Evolutionary conservation across 2,888 invertebrate genomes (phyloP).

Genomic region (Salticus scenicus): DNA sequence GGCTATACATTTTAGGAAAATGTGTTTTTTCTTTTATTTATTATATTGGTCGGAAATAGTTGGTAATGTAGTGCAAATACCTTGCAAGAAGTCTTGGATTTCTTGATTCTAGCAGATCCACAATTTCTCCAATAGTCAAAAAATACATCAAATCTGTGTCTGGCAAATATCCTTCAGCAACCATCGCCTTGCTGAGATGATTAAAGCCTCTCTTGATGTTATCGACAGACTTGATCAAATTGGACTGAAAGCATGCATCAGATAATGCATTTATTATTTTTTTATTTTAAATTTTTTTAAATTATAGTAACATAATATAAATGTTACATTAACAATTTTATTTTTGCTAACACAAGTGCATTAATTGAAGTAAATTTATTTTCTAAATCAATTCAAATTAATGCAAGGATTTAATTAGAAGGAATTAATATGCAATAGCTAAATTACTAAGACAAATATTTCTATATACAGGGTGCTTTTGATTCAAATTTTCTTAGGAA

Average conservation of each 20-base stretch:
- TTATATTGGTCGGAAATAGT: too few relatives aligned
- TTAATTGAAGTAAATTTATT: neutral
- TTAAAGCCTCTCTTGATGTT: conserved; percentile 25
- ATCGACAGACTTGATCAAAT: conserved; percentile 42
- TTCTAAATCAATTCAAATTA: neutral
- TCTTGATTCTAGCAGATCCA: neutral
- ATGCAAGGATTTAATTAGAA: neutral
- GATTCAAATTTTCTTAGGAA: too few relatives aligned
- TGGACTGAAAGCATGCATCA: conserved; percentile 16
- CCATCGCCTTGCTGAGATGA: conserved; percentile 49
- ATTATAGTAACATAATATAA: too few relatives aligned
- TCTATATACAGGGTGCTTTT: too few relatives aligned
- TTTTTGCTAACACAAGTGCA: neutral
- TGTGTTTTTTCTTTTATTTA: too few relatives aligned
- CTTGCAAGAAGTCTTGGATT: conserved; percentile 5
- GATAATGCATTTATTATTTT: neutral
- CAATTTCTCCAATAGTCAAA: conserved; percentile 61
- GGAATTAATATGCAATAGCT: too few relatives aligned
- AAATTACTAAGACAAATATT: too few relatives aligned
- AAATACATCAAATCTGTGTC: conserved; percentile 52
- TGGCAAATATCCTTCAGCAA: conserved; percentile 56
- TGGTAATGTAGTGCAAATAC: too few relatives aligned
- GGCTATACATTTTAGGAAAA: too few relatives aligned
- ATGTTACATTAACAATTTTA: too few relatives aligned
- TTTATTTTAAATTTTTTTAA: too few relatives aligned